These are phyloP conservation scores for Calidris pygmaea DNA, from an alignment of 2,113 vertebrate genomes.

Conservation along the genomic window DNA sequence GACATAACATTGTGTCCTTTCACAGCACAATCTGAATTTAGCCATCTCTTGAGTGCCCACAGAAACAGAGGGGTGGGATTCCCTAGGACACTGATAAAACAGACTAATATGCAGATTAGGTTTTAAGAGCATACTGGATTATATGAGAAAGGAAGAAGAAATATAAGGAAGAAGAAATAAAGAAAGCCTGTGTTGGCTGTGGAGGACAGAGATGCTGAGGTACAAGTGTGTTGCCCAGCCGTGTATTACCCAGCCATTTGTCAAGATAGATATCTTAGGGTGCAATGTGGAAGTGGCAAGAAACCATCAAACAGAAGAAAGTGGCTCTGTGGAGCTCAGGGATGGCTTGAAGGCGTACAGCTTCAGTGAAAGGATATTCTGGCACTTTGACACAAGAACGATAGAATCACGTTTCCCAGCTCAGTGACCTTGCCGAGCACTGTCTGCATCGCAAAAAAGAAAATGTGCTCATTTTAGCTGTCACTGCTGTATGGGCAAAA, in stretches of 20 bases:
- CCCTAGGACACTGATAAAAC: not conserved
- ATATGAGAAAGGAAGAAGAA: not conserved
- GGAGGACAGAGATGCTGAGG: not conserved
- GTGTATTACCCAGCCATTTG: not conserved
- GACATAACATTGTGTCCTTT: not conserved
- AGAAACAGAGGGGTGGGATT: not conserved
- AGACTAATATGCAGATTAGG: not conserved
- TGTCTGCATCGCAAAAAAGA: not conserved
- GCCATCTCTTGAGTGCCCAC: not conserved
- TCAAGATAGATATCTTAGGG: not conserved
- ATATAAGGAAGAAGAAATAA: not conserved
- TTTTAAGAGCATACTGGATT: not conserved
- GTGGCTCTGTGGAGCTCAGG: not conserved
- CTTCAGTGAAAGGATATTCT: not conserved
- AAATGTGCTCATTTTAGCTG: conserved; percentile 15
- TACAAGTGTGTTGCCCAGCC: not conserved
- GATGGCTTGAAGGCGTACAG: not conserved
- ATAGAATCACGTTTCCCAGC: not conserved
- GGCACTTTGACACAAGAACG: not conserved
- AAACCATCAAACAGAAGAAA: not conserved
- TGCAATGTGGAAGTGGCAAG: not conserved
- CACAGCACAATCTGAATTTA: not conserved
- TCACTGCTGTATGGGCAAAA: not conserved
- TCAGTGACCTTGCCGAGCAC: not conserved
- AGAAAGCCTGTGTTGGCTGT: not conserved